phyloP scores from a whole-genome alignment of 2,797 vertebrate genomes.

The Microcaecilia unicolor region DNA sequence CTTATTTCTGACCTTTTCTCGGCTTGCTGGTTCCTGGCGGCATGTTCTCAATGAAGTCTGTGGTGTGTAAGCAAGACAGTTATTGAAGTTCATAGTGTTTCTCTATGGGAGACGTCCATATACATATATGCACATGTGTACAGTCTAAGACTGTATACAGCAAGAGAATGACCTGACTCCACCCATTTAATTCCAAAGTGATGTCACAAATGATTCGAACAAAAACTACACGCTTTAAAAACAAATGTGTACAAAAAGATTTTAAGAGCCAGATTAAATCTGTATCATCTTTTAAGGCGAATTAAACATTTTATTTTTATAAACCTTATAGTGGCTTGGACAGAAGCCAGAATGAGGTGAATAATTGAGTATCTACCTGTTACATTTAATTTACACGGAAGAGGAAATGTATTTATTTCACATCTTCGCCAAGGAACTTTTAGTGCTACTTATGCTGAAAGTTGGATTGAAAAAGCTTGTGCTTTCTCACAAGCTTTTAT shows the following conservation, averaged over 20 bases:
- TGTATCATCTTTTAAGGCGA: constrained; percentile 51
- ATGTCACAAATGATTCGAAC: background rate
- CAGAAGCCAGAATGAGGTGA: constrained; percentile 35
- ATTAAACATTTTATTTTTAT: constrained; percentile 46
- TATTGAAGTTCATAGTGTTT: constrained; percentile 47
- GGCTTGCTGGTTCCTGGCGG: constrained; percentile 57
- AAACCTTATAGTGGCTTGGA: constrained; percentile 44
- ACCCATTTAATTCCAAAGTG: constrained; percentile 28
- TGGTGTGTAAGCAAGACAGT: constrained; percentile 58
- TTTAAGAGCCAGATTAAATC: constrained; percentile 47
- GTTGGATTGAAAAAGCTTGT: constrained; percentile 4
- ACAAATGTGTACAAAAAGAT: constrained; percentile 31
- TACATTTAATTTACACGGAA: constrained; percentile 49
- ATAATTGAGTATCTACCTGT: constrained; percentile 44
- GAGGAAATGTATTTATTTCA: constrained; percentile 36
- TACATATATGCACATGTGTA: background rate
- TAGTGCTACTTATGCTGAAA: constrained; percentile 14
- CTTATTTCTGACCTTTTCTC: constrained; percentile 69
- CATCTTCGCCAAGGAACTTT: constrained; percentile 32
- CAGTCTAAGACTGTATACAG: no score
- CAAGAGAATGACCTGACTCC: constrained; percentile 15
- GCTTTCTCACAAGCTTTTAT: constrained; percentile 20
- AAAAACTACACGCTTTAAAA: constrained; percentile 23
- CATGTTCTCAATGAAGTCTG: constrained; percentile 57
- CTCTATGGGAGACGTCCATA: constrained; percentile 27